phyloP scores from a whole-genome alignment of 2,113 vertebrate genomes.

The Bothrops jararaca region DNA sequence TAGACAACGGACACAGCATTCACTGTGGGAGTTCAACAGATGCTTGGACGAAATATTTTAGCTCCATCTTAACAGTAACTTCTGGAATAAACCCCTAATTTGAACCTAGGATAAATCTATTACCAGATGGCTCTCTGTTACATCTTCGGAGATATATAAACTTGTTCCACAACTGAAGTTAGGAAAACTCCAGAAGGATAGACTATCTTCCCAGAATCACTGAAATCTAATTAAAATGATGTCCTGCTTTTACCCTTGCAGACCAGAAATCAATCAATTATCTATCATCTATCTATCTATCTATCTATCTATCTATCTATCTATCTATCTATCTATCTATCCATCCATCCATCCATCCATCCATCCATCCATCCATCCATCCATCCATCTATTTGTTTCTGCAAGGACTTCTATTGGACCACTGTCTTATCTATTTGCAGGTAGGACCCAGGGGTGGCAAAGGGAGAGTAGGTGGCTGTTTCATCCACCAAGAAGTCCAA shows the following conservation, averaged over 20 bases:
- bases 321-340: accelerated
- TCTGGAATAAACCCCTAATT: background rate
- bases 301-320: too few relatives aligned
- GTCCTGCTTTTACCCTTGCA: background rate
- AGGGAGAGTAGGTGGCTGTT: accelerated
- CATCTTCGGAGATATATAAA: background rate
- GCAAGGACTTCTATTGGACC: background rate
- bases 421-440: background rate
- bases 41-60: background rate
- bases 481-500: conserved; percentile 32
- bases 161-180: background rate
- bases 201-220: background rate
- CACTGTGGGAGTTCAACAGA: background rate
- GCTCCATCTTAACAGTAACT: background rate
- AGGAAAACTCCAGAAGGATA: background rate
- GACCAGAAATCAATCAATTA: background rate
- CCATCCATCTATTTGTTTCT: background rate
- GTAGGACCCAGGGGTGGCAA: background rate
- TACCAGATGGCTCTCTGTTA: background rate
- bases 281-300: background rate
- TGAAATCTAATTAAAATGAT: background rate
- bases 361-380: background rate
- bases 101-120: background rate
- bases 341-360: too few relatives aligned
- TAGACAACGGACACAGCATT: background rate